A percentile compares a stretch with the other conserved stretches of the same genome.
Conservation (phyloP, 2,113 vertebrate species). For the Cyprinodon variegatus region DNA sequence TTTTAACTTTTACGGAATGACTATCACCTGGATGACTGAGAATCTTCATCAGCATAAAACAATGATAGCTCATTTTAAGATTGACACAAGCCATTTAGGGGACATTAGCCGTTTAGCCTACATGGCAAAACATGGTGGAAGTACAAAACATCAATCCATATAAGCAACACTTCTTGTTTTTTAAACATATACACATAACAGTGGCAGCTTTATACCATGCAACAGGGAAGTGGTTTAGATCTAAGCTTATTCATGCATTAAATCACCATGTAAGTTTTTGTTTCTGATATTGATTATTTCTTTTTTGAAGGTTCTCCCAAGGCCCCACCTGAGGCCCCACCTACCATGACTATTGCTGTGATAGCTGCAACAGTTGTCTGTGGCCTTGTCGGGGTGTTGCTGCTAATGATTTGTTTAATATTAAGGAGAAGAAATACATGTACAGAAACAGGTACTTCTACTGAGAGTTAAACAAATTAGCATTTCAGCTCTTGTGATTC, state of each 20-base stretch:
- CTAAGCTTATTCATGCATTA: no score
- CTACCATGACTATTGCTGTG: accelerated
- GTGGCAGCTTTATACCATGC: no score
- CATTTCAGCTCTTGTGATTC: neutral
- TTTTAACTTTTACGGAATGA: no score
- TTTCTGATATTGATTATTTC: constrained; percentile 6
- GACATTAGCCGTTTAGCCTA: no score
- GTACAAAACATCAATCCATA: no score
- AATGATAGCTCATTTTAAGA: no score
- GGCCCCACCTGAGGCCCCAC: accelerated
- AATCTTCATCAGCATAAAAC: no score
- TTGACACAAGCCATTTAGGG: neutral
- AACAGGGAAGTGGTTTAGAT: no score
- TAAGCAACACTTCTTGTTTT: no score
- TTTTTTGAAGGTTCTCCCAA: constrained; percentile 20
- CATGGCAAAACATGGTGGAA: no score
- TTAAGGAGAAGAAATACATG: neutral
- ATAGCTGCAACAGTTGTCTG: accelerated
- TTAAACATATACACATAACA: no score
- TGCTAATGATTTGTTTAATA: accelerated
- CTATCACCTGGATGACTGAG: no score
- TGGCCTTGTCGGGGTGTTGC: accelerated
- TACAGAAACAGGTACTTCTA: constrained; percentile 6
- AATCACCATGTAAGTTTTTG: neutral
- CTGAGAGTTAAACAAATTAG: neutral